Conservation (phyloP, 1,140 invertebrate species). For the Drosophila virilis region DNA sequence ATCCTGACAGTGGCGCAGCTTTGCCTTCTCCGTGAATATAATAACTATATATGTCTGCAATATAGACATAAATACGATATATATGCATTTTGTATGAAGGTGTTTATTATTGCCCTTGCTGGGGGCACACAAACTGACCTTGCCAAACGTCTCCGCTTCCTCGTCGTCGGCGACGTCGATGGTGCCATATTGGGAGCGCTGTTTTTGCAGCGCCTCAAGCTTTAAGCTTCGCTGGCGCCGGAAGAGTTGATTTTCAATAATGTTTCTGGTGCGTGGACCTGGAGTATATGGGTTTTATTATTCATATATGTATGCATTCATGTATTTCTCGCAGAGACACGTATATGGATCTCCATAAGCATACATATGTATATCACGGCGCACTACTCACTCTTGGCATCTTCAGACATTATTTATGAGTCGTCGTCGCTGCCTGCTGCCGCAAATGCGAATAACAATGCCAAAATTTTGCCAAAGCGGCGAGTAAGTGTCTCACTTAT, state of each 20-base stretch:
- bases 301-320: too few species aligned
- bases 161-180: conserved; percentile 46
- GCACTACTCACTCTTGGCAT: conserved; percentile 68
- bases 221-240: conserved; percentile 75
- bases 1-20: conserved; percentile 74
- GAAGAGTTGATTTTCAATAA: conserved; percentile 80
- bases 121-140: conserved; percentile 49
- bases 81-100: neutral
- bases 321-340: neutral
- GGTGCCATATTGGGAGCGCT: conserved; percentile 58
- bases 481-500: conserved; percentile 32
- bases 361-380: neutral
- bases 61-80: neutral
- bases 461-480: conserved; percentile 46
- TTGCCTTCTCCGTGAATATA: conserved; percentile 79
- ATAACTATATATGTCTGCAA: conserved; percentile 79
- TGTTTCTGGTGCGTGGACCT: conserved; percentile 77
- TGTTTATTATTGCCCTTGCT: neutral
- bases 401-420: conserved; percentile 75
- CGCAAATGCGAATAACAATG: conserved; percentile 66
- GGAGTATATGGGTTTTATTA: conserved; percentile 9
- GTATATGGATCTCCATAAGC: neutral
- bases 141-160: conserved; percentile 59
- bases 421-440: conserved; percentile 42
- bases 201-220: conserved; percentile 68